These are phyloP conservation scores for Cyanoramphus novaezelandiae DNA, from an alignment of 2,113 vertebrate genomes.

Conservation along the genomic window DNA sequence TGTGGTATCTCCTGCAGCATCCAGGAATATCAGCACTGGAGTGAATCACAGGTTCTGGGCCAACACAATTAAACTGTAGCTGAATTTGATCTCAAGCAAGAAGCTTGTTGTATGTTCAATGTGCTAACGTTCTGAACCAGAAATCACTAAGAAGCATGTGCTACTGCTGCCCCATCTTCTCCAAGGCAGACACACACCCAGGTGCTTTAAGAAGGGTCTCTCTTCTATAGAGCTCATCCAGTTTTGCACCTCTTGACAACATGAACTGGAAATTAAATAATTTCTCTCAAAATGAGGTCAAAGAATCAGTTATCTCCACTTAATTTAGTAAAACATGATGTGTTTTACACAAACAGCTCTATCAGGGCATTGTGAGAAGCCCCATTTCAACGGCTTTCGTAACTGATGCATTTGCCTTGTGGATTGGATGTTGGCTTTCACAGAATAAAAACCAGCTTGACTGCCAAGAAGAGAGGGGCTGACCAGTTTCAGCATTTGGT, in stretches of 20 bases:
- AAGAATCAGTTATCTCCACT: background rate
- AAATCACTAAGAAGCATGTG: background rate
- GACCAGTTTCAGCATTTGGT: background rate
- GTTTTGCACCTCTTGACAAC: background rate
- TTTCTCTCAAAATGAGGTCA: background rate
- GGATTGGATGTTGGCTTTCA: background rate
- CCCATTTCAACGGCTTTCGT: background rate
- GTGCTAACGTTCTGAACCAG: background rate
- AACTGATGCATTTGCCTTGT: background rate
- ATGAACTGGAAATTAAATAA: background rate
- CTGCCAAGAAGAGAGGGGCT: background rate
- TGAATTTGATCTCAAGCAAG: background rate
- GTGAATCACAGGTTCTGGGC: background rate
- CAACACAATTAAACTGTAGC: background rate
- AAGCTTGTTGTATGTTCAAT: background rate
- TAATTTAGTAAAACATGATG: background rate
- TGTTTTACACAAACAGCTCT: background rate
- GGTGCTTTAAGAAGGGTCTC: background rate
- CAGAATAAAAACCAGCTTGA: background rate
- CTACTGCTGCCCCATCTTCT: background rate
- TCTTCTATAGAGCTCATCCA: background rate
- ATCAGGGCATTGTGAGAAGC: background rate
- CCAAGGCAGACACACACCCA: background rate
- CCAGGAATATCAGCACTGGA: background rate
- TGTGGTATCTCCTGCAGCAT: rapidly evolving